phyloP scores from a whole-genome alignment of 1,140 invertebrate genomes.

The Drosophila burlai region DNA sequence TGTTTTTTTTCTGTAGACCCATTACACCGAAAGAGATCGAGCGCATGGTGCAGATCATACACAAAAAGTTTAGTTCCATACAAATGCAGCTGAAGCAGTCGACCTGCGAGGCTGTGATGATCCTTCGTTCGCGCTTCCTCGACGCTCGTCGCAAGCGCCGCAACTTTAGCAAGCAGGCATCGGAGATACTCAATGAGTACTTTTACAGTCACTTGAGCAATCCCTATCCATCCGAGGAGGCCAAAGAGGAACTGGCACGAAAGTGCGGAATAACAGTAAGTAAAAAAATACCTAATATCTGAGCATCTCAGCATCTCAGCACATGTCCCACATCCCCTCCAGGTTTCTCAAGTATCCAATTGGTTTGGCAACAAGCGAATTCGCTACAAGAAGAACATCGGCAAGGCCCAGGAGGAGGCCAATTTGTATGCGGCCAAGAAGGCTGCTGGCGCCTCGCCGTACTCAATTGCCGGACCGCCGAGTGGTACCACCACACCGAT shows the following conservation, averaged over 20 bases:
- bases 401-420: conserved; percentile 99
- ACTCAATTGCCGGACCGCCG: conserved; percentile 93
- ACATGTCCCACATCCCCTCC: neutral
- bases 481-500: conserved; percentile 95
- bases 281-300: too few relatives aligned
- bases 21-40: conserved; percentile 98
- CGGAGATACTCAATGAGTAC: conserved; percentile 99
- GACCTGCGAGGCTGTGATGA: conserved; percentile 99
- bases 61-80: conserved; percentile 99
- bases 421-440: conserved; percentile 99
- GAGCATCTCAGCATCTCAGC: too few relatives aligned
- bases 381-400: conserved; percentile 99
- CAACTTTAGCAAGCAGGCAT: conserved; percentile 99
- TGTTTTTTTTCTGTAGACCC: conserved; percentile 87
- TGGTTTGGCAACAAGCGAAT: conserved; percentile 99
- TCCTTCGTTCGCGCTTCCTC: conserved; percentile 95
- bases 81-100: conserved; percentile 99
- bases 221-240: conserved; percentile 99
- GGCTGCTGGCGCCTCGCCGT: conserved; percentile 97
- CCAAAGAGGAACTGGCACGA: conserved; percentile 99
- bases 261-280: conserved; percentile 99
- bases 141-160: conserved; percentile 99
- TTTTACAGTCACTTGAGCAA: conserved; percentile 99
- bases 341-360: conserved; percentile 93
- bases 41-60: conserved; percentile 99